Evolutionary conservation across 2,888 invertebrate genomes (phyloP), one percentile per base, ranked within the genome.

Genomic region (Polylopha cassiicola): DNA sequence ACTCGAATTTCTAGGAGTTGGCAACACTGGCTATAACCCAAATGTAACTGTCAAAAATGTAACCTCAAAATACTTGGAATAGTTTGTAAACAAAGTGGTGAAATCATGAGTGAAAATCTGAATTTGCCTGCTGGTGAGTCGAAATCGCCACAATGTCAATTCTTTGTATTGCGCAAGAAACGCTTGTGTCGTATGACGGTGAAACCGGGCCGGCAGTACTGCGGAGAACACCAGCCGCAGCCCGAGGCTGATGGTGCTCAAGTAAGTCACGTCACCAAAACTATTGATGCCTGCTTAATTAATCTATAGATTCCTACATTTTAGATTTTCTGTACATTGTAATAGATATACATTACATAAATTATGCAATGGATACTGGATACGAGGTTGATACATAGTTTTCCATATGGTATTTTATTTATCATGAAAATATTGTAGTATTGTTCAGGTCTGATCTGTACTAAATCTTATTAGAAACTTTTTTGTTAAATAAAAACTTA

Each of bases 171-270:
- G 18, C 84, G 92, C 14, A 94, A 94, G 55, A 92, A 92, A 59
- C 87, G 94, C 2, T 88, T 87, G 46, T 94, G 94, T 60, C 90
- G 92, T 50, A 93, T 94, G 92, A 88, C 90, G 0, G 89, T 91
- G 3, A 89, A 88, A 46, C 81, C 87, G n/a, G 91, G 90, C 1
- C 87, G 87, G 10, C 74, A 87, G 43, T 94, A 88, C 62, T 94
- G 94, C 61, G 93, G 92, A 0, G 93, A 93, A 61, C 94, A 92
- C 63, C 81, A 87, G 45, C 87, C 80, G 2, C 61, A 66, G 22
- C 77, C 74, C 1, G 55, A 42, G 32, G 51, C 58, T 10, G 54
- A 54, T 10, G 56, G 60, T 37, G 69, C 63, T 37, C 55, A 69
- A 61, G 82, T 74, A 55, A 21, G 32, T 26, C 26, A 30, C 33